Evolutionary conservation across 53 echinoderm and acorn worm species (phyloP).

Genomic region (Echinometra lucunter): DNA sequence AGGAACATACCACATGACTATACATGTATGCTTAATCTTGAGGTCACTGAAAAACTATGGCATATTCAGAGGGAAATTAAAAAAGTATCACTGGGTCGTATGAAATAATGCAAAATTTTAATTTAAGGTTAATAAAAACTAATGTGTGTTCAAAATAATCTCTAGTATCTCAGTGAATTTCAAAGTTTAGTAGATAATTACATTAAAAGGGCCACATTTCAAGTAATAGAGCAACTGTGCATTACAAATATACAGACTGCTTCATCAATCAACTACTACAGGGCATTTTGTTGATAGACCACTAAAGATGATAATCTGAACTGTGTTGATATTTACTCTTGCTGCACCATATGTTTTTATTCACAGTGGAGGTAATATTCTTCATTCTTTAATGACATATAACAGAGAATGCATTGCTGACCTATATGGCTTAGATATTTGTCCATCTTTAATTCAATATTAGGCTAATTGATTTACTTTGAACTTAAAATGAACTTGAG

Average conservation of each 20-base stretch:
- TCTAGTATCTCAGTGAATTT: no score
- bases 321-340: not conserved
- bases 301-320: not conserved
- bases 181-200: not conserved
- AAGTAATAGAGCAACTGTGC: not conserved
- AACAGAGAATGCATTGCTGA: not conserved
- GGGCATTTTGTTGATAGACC: not conserved
- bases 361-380: not conserved
- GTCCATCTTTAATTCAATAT: not conserved
- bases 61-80: not conserved
- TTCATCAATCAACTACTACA: not conserved
- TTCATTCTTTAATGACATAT: not conserved
- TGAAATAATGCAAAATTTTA: no score
- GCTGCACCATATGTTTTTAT: constrained; percentile 13
- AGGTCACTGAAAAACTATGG: not conserved
- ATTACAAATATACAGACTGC: not conserved
- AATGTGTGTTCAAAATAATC: no score
- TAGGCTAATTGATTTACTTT: not conserved
- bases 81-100: not conserved
- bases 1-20: not conserved
- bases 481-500: not conserved
- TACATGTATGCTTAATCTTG: not conserved
- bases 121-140: no score
- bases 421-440: not conserved
- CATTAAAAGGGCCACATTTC: not conserved